These are phyloP conservation scores for Diachasmimorpha longicaudata DNA, from an alignment of 1,140 invertebrate species.

Conservation along the genomic window DNA sequence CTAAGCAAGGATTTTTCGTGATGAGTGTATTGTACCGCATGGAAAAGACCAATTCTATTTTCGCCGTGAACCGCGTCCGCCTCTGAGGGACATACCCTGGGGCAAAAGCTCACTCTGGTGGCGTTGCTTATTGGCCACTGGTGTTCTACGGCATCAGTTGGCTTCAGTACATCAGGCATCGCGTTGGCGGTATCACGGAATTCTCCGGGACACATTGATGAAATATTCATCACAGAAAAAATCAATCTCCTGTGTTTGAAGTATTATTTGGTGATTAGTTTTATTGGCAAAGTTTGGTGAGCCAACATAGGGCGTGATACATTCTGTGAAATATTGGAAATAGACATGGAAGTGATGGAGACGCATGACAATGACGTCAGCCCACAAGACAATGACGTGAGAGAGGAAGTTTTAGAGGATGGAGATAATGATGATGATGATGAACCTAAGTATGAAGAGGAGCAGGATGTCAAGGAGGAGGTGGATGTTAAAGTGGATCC, in stretches of 20 bases:
- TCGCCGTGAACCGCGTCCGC: not conserved
- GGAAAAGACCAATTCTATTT: constrained; percentile 1
- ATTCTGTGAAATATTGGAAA: not conserved
- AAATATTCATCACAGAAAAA: not conserved
- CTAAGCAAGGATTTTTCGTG: not conserved
- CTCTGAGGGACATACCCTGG: not conserved
- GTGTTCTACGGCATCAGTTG: not conserved
- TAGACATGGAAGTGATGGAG: constrained; percentile 20
- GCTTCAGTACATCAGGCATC: not conserved
- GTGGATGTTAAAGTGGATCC: constrained; percentile 37
- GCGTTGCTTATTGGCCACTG: not conserved
- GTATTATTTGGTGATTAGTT: too few relatives aligned
- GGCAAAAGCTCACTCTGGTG: not conserved
- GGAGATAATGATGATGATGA: constrained; percentile 4
- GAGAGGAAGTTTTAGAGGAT: not conserved
- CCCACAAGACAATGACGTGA: not conserved
- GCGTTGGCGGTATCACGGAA: not conserved
- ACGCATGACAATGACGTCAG: constrained; percentile 12
- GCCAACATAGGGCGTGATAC: too few relatives aligned
- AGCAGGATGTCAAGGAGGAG: constrained; percentile 22
- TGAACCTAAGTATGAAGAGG: not conserved
- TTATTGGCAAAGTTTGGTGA: too few relatives aligned
- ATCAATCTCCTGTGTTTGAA: too few relatives aligned
- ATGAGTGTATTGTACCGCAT: not conserved
- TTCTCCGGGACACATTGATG: not conserved